phyloP scores from a whole-genome alignment of 2,888 invertebrate genomes.

The Pollenia angustigena region DNA sequence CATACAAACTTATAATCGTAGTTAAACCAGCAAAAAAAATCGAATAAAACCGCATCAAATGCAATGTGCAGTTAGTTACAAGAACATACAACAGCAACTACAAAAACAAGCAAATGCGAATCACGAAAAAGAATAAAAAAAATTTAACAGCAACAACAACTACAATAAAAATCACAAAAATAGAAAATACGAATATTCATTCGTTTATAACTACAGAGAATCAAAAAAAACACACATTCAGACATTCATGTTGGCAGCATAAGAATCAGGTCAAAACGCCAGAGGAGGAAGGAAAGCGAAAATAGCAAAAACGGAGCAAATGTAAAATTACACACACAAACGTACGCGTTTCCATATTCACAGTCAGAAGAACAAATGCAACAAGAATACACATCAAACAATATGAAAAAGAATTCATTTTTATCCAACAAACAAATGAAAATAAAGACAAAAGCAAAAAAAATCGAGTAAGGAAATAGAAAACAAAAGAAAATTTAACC shows the following conservation, averaged over 20 bases:
- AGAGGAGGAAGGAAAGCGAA: constrained; percentile 62
- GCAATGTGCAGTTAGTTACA: constrained; percentile 59
- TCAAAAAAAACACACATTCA: not conserved
- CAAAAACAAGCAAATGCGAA: constrained; percentile 33
- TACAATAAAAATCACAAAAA: constrained; percentile 39
- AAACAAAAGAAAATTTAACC: constrained; percentile 33
- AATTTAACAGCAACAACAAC: constrained; percentile 8
- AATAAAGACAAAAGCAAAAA: constrained; percentile 39
- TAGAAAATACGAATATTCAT: constrained; percentile 49
- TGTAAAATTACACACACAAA: constrained; percentile 46
- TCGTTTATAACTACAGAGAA: not conserved
- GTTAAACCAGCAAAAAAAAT: constrained; percentile 29
- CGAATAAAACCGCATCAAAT: constrained; percentile 52
- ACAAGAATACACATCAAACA: constrained; percentile 51
- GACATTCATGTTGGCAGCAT: constrained; percentile 29
- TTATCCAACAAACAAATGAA: constrained; percentile 46
- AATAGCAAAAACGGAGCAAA: constrained; percentile 58
- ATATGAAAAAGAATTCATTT: constrained; percentile 43
- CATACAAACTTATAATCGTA: not conserved
- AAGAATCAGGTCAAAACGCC: constrained; percentile 71
- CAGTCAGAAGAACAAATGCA: constrained; percentile 9
- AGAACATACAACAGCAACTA: constrained; percentile 31
- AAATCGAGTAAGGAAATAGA: not conserved
- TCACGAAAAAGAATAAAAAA: constrained; percentile 1
- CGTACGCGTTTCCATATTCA: not conserved